phyloP scores from a whole-genome alignment of 2,888 invertebrate species.

The Melanchra persicariae region DNA sequence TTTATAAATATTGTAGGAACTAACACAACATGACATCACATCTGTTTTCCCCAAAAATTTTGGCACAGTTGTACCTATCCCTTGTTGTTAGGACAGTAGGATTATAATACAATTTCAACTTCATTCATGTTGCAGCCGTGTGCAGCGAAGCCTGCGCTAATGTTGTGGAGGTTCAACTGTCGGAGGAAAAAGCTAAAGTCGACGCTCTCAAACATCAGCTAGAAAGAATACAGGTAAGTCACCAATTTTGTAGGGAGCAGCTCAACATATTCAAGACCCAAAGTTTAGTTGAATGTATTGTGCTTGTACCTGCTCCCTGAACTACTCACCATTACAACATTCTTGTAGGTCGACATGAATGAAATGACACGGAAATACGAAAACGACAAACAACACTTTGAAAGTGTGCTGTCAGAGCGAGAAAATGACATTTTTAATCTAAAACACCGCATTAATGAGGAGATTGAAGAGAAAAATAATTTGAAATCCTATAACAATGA shows the following conservation, averaged over 20 bases:
- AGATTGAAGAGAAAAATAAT: conserved; percentile 80
- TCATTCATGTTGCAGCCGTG: conserved; percentile 68
- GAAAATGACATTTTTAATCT: conserved; percentile 79
- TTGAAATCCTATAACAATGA: conserved; percentile 76
- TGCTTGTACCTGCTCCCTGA: neutral
- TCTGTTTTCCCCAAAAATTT: neutral
- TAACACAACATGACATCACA: neutral
- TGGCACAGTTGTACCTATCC: neutral
- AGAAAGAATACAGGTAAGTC: conserved; percentile 79
- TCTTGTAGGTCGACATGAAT: conserved; percentile 75
- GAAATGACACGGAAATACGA: conserved; percentile 73
- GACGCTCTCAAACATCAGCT: conserved; percentile 81
- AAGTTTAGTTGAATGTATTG: neutral
- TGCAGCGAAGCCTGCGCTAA: conserved; percentile 86
- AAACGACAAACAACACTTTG: conserved; percentile 72
- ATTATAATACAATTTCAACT: neutral
- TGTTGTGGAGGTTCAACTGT: conserved; percentile 86
- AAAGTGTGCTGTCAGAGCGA: conserved; percentile 74
- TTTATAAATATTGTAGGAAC: neutral
- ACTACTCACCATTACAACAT: conserved; percentile 5
- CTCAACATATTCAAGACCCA: neutral
- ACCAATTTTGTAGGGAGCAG: neutral
- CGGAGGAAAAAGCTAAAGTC: conserved; percentile 85
- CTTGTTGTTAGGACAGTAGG: neutral
- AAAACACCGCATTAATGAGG: conserved; percentile 83